These are phyloP conservation scores for Liparis tanakae DNA, from an alignment of 2,797 vertebrate genomes.

Conservation along the genomic window DNA sequence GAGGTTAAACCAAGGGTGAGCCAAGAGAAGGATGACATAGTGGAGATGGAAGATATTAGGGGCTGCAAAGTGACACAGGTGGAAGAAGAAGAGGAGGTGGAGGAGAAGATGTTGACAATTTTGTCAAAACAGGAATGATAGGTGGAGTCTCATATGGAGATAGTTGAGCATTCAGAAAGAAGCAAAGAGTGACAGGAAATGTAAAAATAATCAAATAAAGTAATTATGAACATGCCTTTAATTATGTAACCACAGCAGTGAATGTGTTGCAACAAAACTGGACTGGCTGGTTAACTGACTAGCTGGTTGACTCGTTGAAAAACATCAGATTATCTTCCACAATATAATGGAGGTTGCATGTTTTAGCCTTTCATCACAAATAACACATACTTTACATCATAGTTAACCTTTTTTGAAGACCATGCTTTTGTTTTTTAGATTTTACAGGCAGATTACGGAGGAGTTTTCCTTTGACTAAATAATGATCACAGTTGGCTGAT, in stretches of 20 bases:
- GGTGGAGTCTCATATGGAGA: not conserved
- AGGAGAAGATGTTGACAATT: slow-evolving; percentile 37
- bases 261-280: not conserved
- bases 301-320: not conserved
- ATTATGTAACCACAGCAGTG: slow-evolving; percentile 8
- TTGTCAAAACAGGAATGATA: slow-evolving; percentile 37
- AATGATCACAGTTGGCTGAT: not conserved
- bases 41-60: slow-evolving; percentile 73
- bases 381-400: not conserved
- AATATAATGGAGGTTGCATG: not conserved
- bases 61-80: slow-evolving; percentile 68
- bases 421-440: not conserved
- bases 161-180: slow-evolving; percentile 1
- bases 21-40: slow-evolving; percentile 69
- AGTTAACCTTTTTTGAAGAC: not conserved
- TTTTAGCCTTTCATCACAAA: not conserved
- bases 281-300: not conserved
- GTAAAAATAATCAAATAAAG: not conserved
- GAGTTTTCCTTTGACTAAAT: slow-evolving; percentile 2
- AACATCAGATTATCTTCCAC: not conserved
- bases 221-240: slow-evolving; percentile 1
- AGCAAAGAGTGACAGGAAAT: not conserved
- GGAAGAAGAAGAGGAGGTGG: slow-evolving; percentile 22
- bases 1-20: not conserved
- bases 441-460: not conserved